Base-by-base conservation (phyloP, 2,888 invertebrate genomes). In the Drosophila histrio region DNA sequence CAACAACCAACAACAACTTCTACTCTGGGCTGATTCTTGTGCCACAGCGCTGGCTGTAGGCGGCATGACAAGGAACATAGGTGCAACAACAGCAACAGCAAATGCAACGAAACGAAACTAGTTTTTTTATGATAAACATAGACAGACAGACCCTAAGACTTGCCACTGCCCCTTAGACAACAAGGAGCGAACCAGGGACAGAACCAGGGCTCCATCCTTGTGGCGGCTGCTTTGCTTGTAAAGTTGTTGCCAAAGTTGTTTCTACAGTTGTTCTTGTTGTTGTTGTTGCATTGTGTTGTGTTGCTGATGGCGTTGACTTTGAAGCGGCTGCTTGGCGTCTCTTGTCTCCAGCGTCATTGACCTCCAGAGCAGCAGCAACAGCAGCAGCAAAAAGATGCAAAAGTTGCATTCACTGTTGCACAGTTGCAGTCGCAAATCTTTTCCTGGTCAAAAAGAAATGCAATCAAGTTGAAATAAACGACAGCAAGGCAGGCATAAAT, bases 401-500 rank as follows among this genome's bases (percentile, higher is more conserved):
- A 57, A 13, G 49, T 17, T 43, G 17, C 60, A 56, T 39, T 28
- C 26, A 44, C 9, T 24, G 44, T 26, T 43, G 43, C 43, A 52
- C 30, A 21, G 39, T 41, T 39, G 54, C 63, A 57, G 38, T 36
- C 49, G 47, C 52, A 34, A 24, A 36, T 22, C 22, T 26, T 58
- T 21, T 15, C 30, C n/a, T 32, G 46, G 17, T 49, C 63, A 11
- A 57, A 61, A 68, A 57, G 56, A 68, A 71, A 59, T 28, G 64
- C 66, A 83, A 82, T 74, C 74, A 69, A 56, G 58, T 46, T 62
- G 65, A 75, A 74, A 60, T 68, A 68, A 80, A 77, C 58, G 66
- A 36, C 79, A 41, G 63, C 80, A 78, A 72, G 80, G 76, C 53
- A 71, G 75, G 81, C 82, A 84, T 81, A 81, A 81, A 82, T 82